A percentile compares a stretch with the other conserved stretches of the same genome.
Conservation (phyloP, 2,888 invertebrate genomes). For the Balanococcus diminutus region DNA sequence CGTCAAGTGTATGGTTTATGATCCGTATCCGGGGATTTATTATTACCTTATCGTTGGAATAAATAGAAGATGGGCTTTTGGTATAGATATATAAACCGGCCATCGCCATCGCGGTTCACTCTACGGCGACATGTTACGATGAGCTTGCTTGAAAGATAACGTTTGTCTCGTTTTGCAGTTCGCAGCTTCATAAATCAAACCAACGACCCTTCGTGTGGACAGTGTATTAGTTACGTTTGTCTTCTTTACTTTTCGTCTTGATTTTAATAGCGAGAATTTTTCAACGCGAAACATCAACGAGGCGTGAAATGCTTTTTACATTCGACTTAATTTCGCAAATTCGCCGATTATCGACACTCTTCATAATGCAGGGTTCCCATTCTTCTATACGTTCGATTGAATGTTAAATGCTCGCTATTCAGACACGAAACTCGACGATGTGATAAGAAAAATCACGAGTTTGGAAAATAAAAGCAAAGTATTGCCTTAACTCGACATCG, state of each 20-base stretch:
- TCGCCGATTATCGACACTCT: not conserved
- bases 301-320: not conserved
- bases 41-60: conserved; percentile 46
- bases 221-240: not conserved
- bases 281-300: not conserved
- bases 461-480: too few relatives aligned
- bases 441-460: too few relatives aligned
- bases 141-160: conserved; percentile 39
- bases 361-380: not conserved
- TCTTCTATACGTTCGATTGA: too few relatives aligned
- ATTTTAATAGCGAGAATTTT: conserved; percentile 14
- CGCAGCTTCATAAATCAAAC: conserved; percentile 25
- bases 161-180: conserved; percentile 37
- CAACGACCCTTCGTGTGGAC: conserved; percentile 35
- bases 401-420: not conserved
- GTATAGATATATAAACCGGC: conserved; percentile 36
- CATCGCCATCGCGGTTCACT: conserved; percentile 32
- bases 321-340: not conserved
- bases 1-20: conserved; percentile 49
- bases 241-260: conserved; percentile 10
- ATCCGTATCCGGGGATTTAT: conserved; percentile 52
- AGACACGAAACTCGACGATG: not conserved
- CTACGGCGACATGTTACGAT: conserved; percentile 31
- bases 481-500: too few relatives aligned
- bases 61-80: conserved; percentile 43